A percentile compares a stretch with the other conserved stretches of the same genome.
Conservation (phyloP, 2,797 vertebrate species). For the Chelonia mydas region DNA sequence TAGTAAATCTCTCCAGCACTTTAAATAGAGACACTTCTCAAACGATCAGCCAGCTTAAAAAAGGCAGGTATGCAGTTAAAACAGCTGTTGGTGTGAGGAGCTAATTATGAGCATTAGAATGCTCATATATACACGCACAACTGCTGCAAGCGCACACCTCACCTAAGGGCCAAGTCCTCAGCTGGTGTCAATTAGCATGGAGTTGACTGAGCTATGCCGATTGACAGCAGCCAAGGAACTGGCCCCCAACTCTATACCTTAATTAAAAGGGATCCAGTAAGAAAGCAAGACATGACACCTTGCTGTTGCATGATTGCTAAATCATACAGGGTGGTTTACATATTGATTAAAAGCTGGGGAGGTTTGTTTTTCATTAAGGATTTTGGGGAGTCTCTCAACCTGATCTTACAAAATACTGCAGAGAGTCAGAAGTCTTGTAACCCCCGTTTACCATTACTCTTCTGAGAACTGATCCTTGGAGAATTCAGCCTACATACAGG, state of each 20-base stretch:
- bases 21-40: neutral
- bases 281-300: neutral
- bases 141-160: neutral
- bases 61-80: neutral
- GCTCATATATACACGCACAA: neutral
- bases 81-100: neutral
- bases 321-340: neutral
- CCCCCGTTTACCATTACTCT: neutral
- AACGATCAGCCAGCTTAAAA: neutral
- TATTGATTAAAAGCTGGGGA: fast-evolving
- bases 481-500: neutral
- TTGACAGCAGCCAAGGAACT: neutral
- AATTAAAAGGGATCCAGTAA: neutral
- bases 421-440: neutral
- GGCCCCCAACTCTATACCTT: fast-evolving
- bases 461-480: neutral
- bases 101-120: neutral
- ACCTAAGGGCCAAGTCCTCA: neutral
- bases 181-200: neutral
- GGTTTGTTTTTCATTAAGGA: neutral
- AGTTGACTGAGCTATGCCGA: neutral
- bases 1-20: neutral
- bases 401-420: neutral
- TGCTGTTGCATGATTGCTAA: neutral
- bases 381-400: neutral